phyloP scores from a whole-genome alignment of 92 coral and sea anemone genomes.

The Hydrozoanthus gracilis region DNA sequence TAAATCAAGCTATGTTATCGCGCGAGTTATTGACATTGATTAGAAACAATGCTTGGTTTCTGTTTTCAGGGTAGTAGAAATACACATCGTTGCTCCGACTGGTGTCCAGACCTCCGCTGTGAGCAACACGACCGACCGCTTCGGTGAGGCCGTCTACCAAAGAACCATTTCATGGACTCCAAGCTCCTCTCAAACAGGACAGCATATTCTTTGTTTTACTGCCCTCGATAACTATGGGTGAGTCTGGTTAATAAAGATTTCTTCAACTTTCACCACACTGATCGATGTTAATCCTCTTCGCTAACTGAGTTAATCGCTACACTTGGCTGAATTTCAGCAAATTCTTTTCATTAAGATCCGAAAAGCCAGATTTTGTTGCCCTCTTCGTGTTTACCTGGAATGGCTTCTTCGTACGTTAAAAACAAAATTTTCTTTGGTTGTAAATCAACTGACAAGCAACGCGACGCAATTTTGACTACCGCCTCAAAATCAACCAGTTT shows the following conservation, averaged over 20 bases:
- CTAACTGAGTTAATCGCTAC: too few relatives aligned
- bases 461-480: too few relatives aligned
- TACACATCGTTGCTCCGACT: slow-evolving; percentile 23
- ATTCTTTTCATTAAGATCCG: too few relatives aligned
- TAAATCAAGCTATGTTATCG: too few relatives aligned
- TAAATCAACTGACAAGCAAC: too few relatives aligned
- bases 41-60: not conserved
- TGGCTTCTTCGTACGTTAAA: too few relatives aligned
- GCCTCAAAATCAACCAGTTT: too few relatives aligned
- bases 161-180: slow-evolving; percentile 11
- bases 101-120: not conserved
- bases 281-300: not conserved
- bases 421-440: too few relatives aligned
- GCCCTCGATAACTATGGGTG: slow-evolving; percentile 30
- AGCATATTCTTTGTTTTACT: slow-evolving; percentile 24
- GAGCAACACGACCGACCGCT: not conserved
- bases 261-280: not conserved
- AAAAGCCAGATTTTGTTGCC: too few relatives aligned
- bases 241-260: not conserved
- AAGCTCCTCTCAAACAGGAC: not conserved
- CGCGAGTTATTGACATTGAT: too few relatives aligned
- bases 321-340: too few relatives aligned
- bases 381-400: too few relatives aligned
- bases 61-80: slow-evolving; percentile 20
- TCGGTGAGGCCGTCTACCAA: not conserved